Conservation (phyloP, 1,140 invertebrate species). For the Drosophila kurseongensis region DNA sequence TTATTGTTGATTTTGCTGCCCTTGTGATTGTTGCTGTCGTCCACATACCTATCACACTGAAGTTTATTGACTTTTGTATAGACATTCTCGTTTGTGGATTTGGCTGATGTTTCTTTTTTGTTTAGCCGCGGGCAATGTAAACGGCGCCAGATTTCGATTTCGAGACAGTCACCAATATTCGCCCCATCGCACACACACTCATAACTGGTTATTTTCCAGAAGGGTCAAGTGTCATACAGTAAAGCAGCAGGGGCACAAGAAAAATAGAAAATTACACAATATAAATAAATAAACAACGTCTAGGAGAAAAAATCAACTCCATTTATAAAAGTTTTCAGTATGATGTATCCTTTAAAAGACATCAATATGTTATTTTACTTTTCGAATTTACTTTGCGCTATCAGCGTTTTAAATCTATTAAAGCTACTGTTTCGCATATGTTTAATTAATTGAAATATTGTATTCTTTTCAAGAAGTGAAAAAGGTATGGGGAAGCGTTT, state of each 20-base stretch:
- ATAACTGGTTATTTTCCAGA: slow-evolving; percentile 76
- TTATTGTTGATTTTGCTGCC: slow-evolving; percentile 30
- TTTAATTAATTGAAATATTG: too few relatives aligned
- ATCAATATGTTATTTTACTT: too few relatives aligned
- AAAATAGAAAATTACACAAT: slow-evolving; percentile 61
- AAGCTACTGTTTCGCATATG: too few relatives aligned
- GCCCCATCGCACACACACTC: slow-evolving; percentile 24
- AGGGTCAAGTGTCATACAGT: slow-evolving; percentile 72
- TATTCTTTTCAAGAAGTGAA: too few relatives aligned
- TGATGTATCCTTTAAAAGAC: too few relatives aligned
- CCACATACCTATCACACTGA: slow-evolving; percentile 54
- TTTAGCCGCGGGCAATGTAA: slow-evolving; percentile 75
- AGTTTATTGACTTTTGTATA: slow-evolving; percentile 80
- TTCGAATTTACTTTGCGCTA: too few relatives aligned
- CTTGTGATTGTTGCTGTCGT: slow-evolving; percentile 38
- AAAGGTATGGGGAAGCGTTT: too few relatives aligned
- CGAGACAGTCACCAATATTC: slow-evolving; percentile 69
- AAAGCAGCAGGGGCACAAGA: slow-evolving; percentile 16
- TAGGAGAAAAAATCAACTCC: slow-evolving; percentile 3
- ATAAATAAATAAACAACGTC: slow-evolving; percentile 61
- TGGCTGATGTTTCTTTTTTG: slow-evolving; percentile 76
- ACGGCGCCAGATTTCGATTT: slow-evolving; percentile 76
- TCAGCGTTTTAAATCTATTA: too few relatives aligned
- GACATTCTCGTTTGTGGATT: slow-evolving; percentile 52
- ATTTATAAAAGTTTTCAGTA: not conserved